phyloP scores from a whole-genome alignment of 2,797 vertebrate species.

The Xiphophorus birchmanni region DNA sequence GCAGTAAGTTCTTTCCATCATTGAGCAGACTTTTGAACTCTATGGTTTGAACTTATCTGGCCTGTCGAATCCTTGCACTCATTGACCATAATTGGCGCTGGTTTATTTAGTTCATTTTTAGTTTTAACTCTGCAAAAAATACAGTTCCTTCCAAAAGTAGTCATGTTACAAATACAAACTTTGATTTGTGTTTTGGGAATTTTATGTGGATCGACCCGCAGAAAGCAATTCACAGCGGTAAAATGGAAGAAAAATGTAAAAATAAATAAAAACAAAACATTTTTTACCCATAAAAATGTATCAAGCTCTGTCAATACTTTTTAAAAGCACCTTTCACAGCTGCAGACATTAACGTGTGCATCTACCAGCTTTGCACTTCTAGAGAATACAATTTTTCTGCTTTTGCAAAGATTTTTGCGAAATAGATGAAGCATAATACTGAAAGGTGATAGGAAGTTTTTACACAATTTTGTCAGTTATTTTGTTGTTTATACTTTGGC shows the following conservation, averaged over 20 bases:
- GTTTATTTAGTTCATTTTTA: not conserved
- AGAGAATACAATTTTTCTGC: not conserved
- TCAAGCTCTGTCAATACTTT: not conserved
- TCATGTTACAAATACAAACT: not conserved
- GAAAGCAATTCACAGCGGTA: not conserved
- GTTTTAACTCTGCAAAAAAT: not conserved
- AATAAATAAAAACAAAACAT: not conserved
- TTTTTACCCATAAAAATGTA: not conserved
- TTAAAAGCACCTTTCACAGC: not conserved
- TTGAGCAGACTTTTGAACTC: not conserved
- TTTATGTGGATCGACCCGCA: not conserved
- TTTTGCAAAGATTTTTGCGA: not conserved
- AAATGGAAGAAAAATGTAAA: not conserved
- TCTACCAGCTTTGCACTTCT: not conserved
- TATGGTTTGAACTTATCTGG: conserved; percentile 39
- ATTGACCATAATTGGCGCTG: not conserved
- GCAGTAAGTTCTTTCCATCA: not conserved
- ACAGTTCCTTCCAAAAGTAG: not conserved
- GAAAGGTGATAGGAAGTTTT: not conserved
- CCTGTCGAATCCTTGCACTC: conserved; percentile 31
- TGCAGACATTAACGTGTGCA: not conserved
- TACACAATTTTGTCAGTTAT: not conserved
- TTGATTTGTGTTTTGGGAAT: not conserved
- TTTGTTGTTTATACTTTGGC: not conserved
- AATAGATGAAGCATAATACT: not conserved